These are phyloP conservation scores for Strix aluco DNA, from an alignment of 2,113 vertebrate species.

Conservation along the genomic window DNA sequence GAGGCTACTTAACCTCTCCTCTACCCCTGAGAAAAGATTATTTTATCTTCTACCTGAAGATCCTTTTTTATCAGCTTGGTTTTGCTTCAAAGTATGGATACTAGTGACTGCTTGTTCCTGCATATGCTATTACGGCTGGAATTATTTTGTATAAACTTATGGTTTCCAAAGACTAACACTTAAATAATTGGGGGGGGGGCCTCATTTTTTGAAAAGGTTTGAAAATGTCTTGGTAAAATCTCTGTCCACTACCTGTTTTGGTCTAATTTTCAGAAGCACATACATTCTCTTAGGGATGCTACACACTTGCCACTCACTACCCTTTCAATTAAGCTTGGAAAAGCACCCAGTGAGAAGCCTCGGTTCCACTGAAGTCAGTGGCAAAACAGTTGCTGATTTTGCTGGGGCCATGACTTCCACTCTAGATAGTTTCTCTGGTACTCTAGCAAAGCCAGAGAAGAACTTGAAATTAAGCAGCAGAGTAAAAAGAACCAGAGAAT, in stretches of 20 bases:
- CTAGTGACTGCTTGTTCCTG: not conserved
- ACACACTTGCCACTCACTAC: not conserved
- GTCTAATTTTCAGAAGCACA: not conserved
- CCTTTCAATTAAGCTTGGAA: constrained; percentile 2
- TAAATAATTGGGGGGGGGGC: not conserved
- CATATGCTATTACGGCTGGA: not conserved
- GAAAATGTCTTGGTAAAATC: not conserved
- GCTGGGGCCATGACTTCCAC: not conserved
- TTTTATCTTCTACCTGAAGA: not conserved
- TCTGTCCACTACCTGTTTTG: not conserved
- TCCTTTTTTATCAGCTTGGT: not conserved
- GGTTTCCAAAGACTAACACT: not conserved
- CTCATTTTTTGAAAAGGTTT: not conserved
- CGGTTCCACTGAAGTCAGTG: not conserved
- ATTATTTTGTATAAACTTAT: not conserved
- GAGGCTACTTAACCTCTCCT: not conserved
- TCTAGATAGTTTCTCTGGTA: not conserved
- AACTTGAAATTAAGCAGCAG: not conserved
- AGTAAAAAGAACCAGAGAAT: not conserved
- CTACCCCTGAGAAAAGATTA: not conserved
- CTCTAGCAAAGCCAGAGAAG: not conserved
- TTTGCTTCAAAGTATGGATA: not conserved
- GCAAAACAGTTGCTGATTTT: not conserved
- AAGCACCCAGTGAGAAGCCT: not conserved
- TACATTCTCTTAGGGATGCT: not conserved